Conservation (phyloP, 1,140 invertebrate species). For the Philopotamus ludificatus region DNA sequence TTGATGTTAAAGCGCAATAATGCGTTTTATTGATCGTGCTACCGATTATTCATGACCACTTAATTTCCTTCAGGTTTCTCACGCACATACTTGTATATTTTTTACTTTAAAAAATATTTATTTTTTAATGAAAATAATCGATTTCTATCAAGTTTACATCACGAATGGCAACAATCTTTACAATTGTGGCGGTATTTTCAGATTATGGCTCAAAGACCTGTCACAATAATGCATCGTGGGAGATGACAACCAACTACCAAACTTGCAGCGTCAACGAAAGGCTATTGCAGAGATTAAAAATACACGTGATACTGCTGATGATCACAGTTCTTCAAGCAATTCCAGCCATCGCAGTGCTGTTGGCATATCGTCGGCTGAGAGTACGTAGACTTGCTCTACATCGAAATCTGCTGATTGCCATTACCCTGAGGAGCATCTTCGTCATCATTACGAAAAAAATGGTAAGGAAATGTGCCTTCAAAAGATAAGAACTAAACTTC, state of each 20-base stretch:
- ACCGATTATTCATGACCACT: too few relatives aligned
- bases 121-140: neutral
- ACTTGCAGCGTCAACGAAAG: conserved; percentile 56
- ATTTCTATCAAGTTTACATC: neutral
- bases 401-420: conserved; percentile 57
- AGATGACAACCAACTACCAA: conserved; percentile 55
- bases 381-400: conserved; percentile 56
- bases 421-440: conserved; percentile 56
- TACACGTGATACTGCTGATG: conserved; percentile 54
- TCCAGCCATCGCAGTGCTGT: conserved; percentile 58
- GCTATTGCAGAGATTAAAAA: conserved; percentile 51
- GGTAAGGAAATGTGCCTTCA: conserved; percentile 41
- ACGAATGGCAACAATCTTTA: neutral
- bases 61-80: too few relatives aligned
- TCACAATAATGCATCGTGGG: conserved; percentile 53
- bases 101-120: too few relatives aligned
- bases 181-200: conserved; percentile 32
- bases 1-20: too few relatives aligned
- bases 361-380: conserved; percentile 53
- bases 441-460: conserved; percentile 56
- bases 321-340: conserved; percentile 52
- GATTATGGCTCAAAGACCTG: conserved; percentile 57
- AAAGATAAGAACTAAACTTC: neutral
- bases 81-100: too few relatives aligned
- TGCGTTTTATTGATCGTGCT: too few relatives aligned